Evolutionary conservation across 2,888 invertebrate species (phyloP).

Genomic region (Tetragonisca angustula): DNA sequence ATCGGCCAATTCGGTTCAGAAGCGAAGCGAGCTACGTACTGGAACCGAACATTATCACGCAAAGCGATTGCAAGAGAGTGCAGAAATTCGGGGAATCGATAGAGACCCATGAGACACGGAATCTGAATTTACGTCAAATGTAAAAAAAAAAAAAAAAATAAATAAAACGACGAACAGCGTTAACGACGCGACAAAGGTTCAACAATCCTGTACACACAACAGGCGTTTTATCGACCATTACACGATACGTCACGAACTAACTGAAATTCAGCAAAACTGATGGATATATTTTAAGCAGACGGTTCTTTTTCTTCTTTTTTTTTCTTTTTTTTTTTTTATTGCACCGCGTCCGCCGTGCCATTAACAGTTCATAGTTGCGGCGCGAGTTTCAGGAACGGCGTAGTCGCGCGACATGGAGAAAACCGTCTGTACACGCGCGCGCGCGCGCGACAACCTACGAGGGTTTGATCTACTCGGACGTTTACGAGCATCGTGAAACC

Average conservation of each 20-base stretch:
- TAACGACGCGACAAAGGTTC: not conserved
- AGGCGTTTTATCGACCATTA: not conserved
- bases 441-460: conserved; percentile 50
- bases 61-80: too few relatives aligned
- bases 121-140: too few relatives aligned
- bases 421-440: conserved; percentile 56
- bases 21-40: too few relatives aligned
- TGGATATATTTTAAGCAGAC: not conserved
- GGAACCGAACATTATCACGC: too few relatives aligned
- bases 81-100: too few relatives aligned
- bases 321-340: not conserved
- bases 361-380: conserved; percentile 54
- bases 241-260: not conserved
- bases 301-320: too few relatives aligned
- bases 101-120: too few relatives aligned
- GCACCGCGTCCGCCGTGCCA: conserved; percentile 7
- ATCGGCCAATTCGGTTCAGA: not conserved
- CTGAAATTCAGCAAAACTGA: not conserved
- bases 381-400: conserved; percentile 49
- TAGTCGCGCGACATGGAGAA: conserved; percentile 48
- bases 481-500: conserved; percentile 74
- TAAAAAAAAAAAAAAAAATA: not conserved
- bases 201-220: not conserved
- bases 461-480: conserved; percentile 75
- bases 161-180: not conserved